These are phyloP conservation scores for Sphyrna mokarran DNA, from an alignment of 2,113 vertebrate species.

Conservation along the genomic window DNA sequence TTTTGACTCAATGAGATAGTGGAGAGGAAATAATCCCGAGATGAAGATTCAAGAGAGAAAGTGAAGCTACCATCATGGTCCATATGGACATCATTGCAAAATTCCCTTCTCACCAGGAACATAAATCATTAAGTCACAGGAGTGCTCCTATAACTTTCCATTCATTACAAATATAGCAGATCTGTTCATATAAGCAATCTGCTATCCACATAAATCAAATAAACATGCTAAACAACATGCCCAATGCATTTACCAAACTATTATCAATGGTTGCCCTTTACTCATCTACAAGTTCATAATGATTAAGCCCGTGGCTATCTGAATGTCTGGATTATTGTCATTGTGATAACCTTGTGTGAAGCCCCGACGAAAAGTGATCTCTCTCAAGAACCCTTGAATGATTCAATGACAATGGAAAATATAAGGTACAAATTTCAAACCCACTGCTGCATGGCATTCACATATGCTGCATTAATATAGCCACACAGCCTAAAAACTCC, in stretches of 20 bases:
- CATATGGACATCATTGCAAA: not conserved
- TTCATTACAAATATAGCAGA: not conserved
- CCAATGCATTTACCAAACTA: not conserved
- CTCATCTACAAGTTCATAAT: not conserved
- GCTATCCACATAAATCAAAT: not conserved
- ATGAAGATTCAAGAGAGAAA: conserved; percentile 42
- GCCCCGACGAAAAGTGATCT: not conserved
- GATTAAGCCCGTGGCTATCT: not conserved
- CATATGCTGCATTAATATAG: not conserved
- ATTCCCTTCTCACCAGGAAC: not conserved
- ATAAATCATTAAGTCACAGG: not conserved
- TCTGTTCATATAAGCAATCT: not conserved
- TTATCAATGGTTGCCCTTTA: not conserved
- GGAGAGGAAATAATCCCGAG: conserved; percentile 51
- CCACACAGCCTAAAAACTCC: not conserved
- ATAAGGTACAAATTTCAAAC: not conserved
- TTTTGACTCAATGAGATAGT: conserved; percentile 50
- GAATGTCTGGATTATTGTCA: not conserved
- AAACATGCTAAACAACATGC: not conserved
- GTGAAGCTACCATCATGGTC: conserved; percentile 46
- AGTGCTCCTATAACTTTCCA: not conserved
- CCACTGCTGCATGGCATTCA: not conserved
- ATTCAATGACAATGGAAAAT: not conserved
- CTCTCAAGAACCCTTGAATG: not conserved
- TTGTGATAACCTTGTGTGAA: not conserved